Base-by-base conservation (phyloP, 2,888 invertebrate genomes). In the Lordiphosa fenestrarum region DNA sequence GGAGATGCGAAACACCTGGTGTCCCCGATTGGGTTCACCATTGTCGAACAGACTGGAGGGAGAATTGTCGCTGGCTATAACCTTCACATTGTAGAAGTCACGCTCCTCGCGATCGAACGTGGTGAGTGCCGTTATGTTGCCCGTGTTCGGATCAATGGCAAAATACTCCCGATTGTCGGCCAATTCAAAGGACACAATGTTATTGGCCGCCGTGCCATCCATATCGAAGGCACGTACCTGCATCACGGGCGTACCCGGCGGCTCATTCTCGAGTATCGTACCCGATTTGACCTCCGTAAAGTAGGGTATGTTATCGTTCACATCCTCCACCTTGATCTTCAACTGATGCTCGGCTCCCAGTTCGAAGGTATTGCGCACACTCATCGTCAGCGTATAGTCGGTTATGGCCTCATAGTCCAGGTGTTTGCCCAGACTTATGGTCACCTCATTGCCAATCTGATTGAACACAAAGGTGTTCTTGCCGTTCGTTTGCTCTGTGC, bases 61-160 rank as follows among this genome's bases (percentile, higher is more conserved):
- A 0, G 95, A 95, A 86, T 96, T 96, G 88, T 99, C 99, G 19
- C 93, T 94, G 0, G 98, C 98, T 76, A 94, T 94, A 4, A 98
- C 95, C 86, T 95, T 96, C 4, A 99, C 94, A 86, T 95, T 96
- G 87, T 97, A 98, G 55, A 94, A 94, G 85, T 94, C 94, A 47
- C 94, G 92, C 58, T 92, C 90, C 91, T 98, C 98, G 52, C 98
- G 92, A 89, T 98, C 98, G 88, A 98, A 98, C 62, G 91, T 92
- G 52, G 92, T 92, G 33, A 93, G 88, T 0, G 97, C 96, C 0
- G 95, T 96, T 30, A 98, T 96, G 76, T 95, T 95, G 6, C 98
- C 98, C 9, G 96, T 96, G n/a, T 92, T 86, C 4, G 91, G 90
- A 88, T 98, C 96, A 54, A 98, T 96, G 7, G 92, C 91, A 87